Evolutionary conservation across 2,113 vertebrate genomes (phyloP), one percentile per base, ranked within the genome.

Genomic region (Scophthalmus maximus): DNA sequence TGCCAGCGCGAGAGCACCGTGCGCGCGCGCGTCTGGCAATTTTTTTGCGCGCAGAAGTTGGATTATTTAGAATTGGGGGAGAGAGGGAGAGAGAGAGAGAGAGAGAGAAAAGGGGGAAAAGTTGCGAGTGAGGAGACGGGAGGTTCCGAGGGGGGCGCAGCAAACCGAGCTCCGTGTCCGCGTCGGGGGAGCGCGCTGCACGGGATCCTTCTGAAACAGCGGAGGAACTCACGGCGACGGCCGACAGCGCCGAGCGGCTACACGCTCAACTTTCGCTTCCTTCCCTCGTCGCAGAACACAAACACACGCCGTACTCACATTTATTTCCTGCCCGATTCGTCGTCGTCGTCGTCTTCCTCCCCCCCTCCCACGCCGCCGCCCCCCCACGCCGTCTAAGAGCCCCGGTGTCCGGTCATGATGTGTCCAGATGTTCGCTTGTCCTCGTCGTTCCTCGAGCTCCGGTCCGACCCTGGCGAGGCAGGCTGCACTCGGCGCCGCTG

Each of bases 351-450:
- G n/a, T n/a, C n/a, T n/a, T n/a, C n/a, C n/a, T n/a, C n/a, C n/a
- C n/a, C n/a, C n/a, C 71, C 36, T 14, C 72, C 52, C 42, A 5
- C 32, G 32, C 4, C n/a, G 38, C 79, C 87, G n/a, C n/a, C 71
- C 36, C 22, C 72, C 52, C 42, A 5, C 32, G 32, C 4, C n/a
- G 38, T 78, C 87, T 90, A 92, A 8, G 62, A 64, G 68, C 57
- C 56, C 79, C 72, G 84, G 6, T 64, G 84, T 89, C 73, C 81
- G 87, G 77, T 89, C 94, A 94, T 94, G 93, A 91, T 94, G 93
- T 88, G 86, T 78, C 92, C 94, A 94, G 94, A 94, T 94, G 94
- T 94, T 92, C 78, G 85, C 83, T 85, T 91, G 89, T 92, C 84
- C 87, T 88, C 68, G 88, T 86, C 88, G 89, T 80, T 91, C 90